Percentiles rank a stretch among this genome's conserved stretches.
Evolutionary conservation across 2,888 invertebrate genomes (phyloP).

Genomic region (Bruchidius siliquastri): DNA sequence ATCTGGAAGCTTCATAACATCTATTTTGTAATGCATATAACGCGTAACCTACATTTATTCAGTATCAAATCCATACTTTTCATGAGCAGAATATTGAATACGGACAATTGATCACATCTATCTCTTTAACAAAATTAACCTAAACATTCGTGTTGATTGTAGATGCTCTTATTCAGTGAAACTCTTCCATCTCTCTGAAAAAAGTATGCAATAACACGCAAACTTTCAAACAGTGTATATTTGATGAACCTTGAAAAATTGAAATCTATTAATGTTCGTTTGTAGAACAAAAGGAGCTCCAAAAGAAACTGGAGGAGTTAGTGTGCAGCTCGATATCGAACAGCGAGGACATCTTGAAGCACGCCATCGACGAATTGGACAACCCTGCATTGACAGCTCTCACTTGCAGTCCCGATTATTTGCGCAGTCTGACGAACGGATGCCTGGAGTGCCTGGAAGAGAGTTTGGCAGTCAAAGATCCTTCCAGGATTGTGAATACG

Average conservation of each 20-base stretch:
- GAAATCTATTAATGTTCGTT: not conserved
- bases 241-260: not conserved
- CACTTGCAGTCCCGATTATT: conserved; percentile 61
- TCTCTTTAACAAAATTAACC: too few species aligned
- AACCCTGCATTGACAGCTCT: conserved; percentile 63
- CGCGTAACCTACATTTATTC: too few species aligned
- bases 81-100: too few species aligned
- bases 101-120: too few species aligned
- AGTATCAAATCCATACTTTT: too few species aligned
- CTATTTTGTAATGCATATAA: too few species aligned
- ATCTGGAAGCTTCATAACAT: too few species aligned
- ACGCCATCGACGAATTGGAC: conserved; percentile 55
- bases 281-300: conserved; percentile 29
- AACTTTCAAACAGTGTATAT: too few species aligned
- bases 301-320: conserved; percentile 32
- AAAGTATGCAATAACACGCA: too few species aligned
- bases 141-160: too few species aligned
- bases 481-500: conserved; percentile 34
- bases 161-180: too few species aligned
- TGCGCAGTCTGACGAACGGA: conserved; percentile 46
- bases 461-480: conserved; percentile 32
- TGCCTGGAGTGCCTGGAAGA: conserved; percentile 44
- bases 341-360: conserved; percentile 39
- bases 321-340: conserved; percentile 38
- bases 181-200: too few species aligned